Evolutionary conservation across 2,888 invertebrate species (phyloP).

Genomic region (Eustalomyia histrio): DNA sequence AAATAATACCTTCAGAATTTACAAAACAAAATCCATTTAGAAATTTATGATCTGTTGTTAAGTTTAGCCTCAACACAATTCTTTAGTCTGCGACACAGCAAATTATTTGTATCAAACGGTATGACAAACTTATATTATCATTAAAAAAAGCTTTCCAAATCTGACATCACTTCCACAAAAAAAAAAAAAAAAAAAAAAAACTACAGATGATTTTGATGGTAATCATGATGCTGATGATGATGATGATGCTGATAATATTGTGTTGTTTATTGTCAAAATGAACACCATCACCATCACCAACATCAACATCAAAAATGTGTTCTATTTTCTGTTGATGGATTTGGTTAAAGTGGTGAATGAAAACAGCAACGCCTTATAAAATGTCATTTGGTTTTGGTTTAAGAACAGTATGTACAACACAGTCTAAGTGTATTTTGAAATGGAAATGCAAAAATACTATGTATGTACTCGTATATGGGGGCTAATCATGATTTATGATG

Average conservation of each 20-base stretch:
- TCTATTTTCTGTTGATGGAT: not conserved
- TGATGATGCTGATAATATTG: not conserved
- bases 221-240: not conserved
- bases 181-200: not conserved
- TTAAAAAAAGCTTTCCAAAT: not conserved
- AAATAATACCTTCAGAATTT: no score
- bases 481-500: slow-evolving; percentile 64
- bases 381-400: not conserved
- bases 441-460: not conserved
- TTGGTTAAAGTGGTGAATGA: slow-evolving; percentile 5
- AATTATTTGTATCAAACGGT: no score
- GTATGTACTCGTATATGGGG: no score
- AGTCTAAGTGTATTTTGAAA: not conserved
- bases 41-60: no score
- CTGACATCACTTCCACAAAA: not conserved
- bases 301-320: not conserved
- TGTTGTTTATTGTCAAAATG: not conserved
- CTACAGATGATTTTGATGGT: not conserved
- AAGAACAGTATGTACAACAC: not conserved
- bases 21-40: no score
- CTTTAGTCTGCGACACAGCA: no score
- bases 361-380: not conserved
- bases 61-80: no score
- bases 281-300: not conserved
- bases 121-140: no score